phyloP scores from a whole-genome alignment of 2,113 vertebrate genomes.

The Leptosomus discolor region DNA sequence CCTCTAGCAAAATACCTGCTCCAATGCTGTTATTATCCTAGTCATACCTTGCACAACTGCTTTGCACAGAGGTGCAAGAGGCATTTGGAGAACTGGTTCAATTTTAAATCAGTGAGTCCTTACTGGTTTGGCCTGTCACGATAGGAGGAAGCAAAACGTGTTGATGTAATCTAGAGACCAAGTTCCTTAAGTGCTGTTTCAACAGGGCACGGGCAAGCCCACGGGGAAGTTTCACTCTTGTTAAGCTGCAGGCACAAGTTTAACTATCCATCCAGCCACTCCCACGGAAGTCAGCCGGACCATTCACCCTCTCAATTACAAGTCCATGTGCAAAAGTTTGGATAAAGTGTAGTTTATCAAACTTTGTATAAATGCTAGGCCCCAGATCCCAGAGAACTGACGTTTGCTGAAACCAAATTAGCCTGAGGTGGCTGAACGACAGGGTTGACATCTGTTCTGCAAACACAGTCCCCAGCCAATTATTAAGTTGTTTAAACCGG shows the following conservation, averaged over 20 bases:
- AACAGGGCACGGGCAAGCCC: neutral
- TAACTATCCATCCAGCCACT: neutral
- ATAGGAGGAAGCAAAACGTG: neutral
- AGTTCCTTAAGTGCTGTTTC: neutral
- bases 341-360: neutral
- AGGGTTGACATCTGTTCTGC: neutral
- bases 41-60: neutral
- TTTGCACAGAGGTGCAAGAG: neutral
- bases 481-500: neutral
- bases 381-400: neutral
- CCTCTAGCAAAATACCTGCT: neutral
- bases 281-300: neutral
- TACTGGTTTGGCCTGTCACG: neutral
- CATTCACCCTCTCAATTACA: neutral
- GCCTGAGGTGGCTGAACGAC: neutral
- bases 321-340: neutral
- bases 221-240: neutral
- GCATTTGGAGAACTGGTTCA: neutral
- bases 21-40: neutral
- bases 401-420: neutral
- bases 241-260: neutral
- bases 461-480: neutral
- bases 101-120: neutral
- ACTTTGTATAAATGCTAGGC: neutral
- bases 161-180: neutral